A percentile compares a stretch with the other conserved stretches of the same genome.
phyloP scores from a whole-genome alignment of 2,113 vertebrate species.

The Cyphomyrus plagiostoma region DNA sequence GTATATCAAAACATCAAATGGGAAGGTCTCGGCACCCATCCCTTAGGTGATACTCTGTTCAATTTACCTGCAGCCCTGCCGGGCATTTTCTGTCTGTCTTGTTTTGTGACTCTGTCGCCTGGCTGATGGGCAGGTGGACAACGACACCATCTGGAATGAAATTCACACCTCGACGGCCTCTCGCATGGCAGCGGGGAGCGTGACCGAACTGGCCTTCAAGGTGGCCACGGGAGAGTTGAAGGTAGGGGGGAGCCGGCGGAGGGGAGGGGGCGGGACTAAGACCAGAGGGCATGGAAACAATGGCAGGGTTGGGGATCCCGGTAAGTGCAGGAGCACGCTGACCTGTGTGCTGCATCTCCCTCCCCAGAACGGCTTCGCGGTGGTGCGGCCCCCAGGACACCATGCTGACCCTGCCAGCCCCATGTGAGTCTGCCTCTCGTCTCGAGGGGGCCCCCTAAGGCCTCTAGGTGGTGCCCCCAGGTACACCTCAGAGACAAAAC shows the following conservation, averaged over 20 bases:
- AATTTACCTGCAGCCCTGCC: neutral
- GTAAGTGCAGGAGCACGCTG: neutral
- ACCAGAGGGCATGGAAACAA: neutral
- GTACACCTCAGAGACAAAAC: neutral
- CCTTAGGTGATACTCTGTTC: neutral
- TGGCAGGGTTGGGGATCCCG: neutral
- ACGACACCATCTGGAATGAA: conserved; percentile 91
- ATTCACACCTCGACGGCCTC: conserved; percentile 84
- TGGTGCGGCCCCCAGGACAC: conserved; percentile 85
- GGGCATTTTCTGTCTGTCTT: neutral
- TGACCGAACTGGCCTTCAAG: conserved; percentile 82
- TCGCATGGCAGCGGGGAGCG: conserved; percentile 77
- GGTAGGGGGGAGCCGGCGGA: conserved; percentile 54
- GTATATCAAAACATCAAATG: neutral
- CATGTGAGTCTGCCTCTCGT: conserved; percentile 65
- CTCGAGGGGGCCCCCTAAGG: neutral
- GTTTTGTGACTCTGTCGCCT: neutral
- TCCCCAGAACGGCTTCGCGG: conserved; percentile 85
- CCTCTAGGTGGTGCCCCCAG: neutral
- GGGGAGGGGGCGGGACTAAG: neutral
- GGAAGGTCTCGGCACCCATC: neutral
- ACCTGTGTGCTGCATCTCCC: conserved; percentile 6
- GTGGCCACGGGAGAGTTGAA: conserved; percentile 82
- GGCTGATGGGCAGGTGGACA: conserved; percentile 71
- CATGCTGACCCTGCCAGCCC: conserved; percentile 78